Conservation (phyloP, 2,113 vertebrate species). For the Tragelaphus scriptus region DNA sequence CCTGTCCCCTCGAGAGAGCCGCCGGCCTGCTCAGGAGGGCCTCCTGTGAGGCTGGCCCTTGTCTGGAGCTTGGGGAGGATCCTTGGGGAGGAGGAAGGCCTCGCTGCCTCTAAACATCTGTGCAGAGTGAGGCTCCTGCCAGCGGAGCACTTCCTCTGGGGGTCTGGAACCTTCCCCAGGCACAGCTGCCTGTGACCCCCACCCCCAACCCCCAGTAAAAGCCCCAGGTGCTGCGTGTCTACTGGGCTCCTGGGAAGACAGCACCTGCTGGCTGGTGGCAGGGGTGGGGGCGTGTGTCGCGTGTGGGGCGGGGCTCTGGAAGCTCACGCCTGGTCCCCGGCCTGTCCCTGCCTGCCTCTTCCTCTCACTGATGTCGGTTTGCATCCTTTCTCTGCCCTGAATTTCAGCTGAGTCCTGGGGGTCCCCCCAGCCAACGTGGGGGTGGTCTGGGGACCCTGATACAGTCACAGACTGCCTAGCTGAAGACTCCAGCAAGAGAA, state of each 20-base stretch:
- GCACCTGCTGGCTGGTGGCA: not conserved
- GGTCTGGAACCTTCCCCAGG: not conserved
- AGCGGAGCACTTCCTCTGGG: not conserved
- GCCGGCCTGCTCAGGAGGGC: not conserved
- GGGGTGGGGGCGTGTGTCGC: fast-evolving
- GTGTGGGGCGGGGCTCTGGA: not conserved
- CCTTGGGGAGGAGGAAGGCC: not conserved
- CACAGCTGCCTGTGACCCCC: not conserved
- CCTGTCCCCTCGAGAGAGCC: not conserved
- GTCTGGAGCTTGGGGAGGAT: not conserved
- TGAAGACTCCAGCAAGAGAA: not conserved
- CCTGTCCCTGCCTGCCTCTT: not conserved
- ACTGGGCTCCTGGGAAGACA: fast-evolving
- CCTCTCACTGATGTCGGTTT: not conserved
- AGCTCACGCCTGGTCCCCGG: not conserved
- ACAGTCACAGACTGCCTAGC: not conserved
- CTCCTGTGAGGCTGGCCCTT: fast-evolving
- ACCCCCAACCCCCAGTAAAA: fast-evolving
- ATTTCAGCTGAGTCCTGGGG: not conserved
- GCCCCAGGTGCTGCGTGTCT: fast-evolving
- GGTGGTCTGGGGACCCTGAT: too few species aligned
- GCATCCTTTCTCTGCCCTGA: not conserved
- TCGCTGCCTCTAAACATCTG: fast-evolving
- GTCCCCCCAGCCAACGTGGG: fast-evolving
- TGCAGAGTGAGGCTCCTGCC: not conserved